Base-by-base conservation (phyloP, 1,140 invertebrate genomes). In the Solen grandis region DNA sequence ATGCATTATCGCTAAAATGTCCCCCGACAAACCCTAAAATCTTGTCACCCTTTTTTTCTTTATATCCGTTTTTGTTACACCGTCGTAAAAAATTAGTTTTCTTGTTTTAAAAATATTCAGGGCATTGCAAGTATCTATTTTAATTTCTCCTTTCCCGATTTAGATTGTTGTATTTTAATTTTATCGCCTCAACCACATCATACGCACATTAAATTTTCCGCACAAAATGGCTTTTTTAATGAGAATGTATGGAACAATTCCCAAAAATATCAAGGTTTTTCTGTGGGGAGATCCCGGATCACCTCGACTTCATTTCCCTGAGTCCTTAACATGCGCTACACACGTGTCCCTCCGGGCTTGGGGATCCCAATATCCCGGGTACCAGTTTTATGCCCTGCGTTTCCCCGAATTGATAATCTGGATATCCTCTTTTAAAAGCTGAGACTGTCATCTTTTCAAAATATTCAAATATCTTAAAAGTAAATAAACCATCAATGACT, bases 41-140 rank as follows among this genome's bases (percentile, higher is more conserved):
- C n/a, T n/a, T n/a, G n/a, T n/a, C n/a, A 14, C 59, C 59, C 22
- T 59, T 65, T 10, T 35, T 19, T 33, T 31, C 14, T 60, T 69
- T 69, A 13, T 55, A 0, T 0, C 65, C 75, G 22, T 68, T 29
- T 31, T 59, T 19, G 29, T 55, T 0, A 78, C 75, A 29, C 77
- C 77, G 10, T 54, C n/a, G 8, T 55, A 72, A 60, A 0, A 80
- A 14, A 3, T 59, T 63, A 5, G 73, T 5, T 25, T 72, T 36
- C 22, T 65, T 72, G 16, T 80, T 66, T 35, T 72, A 59, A 31
- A 80, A 65, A 19, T 72, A 52, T 10, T 63, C 68, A 0, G 77
- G 52, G 72, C 68, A 31, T 72, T 80, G 36, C 77, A 80, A 19
- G 65, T 72, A 41, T 80, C 77, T 16, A 80, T 41, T 19, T 72